Base-by-base conservation (phyloP, 2,113 vertebrate species). In the Muscicapa adusta region DNA sequence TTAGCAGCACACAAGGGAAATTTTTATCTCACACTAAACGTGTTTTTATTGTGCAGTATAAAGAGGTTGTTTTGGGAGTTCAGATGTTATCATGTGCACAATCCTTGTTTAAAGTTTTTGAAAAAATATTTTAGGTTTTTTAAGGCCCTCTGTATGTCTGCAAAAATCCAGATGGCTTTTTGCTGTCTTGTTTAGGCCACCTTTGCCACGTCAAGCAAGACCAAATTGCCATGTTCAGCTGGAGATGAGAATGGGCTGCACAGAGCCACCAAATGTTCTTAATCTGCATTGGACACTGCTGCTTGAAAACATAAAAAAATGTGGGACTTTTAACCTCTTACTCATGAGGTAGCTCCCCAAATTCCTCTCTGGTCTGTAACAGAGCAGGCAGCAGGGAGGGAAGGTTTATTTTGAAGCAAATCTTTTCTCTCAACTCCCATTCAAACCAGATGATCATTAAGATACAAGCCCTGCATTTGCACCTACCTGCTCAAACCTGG, bases 181-280 rank as follows among this genome's bases (percentile, higher is more conserved):
- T 47, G 16, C 14, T 5, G 2, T 9, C 8, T 11, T 42, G 8
- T 18, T 58, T 8, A 8, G 36, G 53, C 14, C 11, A n/a, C 62
- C n/a, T 89, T 75, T 94, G 51, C 38, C 6, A 3, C 20, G 33
- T 53, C 58, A 14, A 22, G 14, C 36, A 22, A 25, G 48, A 10
- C 1, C 22, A 24, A 9, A 23, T 17, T 42, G 53, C 24, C 38
- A 2, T 0, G 2, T 18, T 40, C 14, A 76, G 4, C 18, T 68
- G 45, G 31, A 56, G 45, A 8, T 23, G 34, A 74, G n/a, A 50
- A n/a, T 26, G 68, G 34, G 8, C 31, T 61, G 63, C 12, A 12
- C 14, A 47, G 26, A 34, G 16, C 6, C 60, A 51, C 14, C 40
- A 56, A 19, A 31, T n/a, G 14, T 18, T 77, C 60, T 57, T 14